Conservation (phyloP, 2,888 invertebrate genomes). For the Eilema caniola region DNA sequence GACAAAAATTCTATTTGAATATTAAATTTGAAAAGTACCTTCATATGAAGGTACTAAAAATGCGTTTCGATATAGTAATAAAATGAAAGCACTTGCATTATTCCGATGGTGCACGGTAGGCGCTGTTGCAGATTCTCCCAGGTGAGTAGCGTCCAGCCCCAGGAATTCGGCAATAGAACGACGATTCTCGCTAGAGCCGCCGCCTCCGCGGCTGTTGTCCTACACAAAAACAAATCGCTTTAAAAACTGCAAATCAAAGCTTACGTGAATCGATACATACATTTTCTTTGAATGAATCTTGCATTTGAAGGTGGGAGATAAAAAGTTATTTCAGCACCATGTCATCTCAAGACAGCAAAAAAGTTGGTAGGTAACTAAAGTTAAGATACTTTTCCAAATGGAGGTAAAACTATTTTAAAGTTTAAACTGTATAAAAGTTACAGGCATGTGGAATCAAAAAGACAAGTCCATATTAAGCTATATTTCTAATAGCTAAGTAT, state of each 20-base stretch:
- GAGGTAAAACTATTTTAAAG: background rate
- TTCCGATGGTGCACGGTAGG: conserved; percentile 50
- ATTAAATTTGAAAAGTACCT: too few species aligned
- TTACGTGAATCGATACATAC: background rate
- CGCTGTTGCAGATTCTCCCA: conserved; percentile 58
- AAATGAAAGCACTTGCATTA: conserved; percentile 64
- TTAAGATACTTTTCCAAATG: background rate
- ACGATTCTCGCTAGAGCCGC: conserved; percentile 69
- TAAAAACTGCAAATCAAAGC: background rate
- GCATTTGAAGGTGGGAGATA: background rate
- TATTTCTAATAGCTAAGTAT: too few species aligned
- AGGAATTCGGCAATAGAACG: conserved; percentile 72
- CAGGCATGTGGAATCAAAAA: too few species aligned
- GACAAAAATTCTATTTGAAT: too few species aligned
- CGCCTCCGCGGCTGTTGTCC: conserved; percentile 72
- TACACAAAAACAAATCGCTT: conserved; percentile 34
- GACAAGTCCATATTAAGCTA: too few species aligned
- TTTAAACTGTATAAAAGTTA: background rate
- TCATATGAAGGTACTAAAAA: background rate
- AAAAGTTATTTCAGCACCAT: background rate
- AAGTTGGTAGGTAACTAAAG: too few species aligned
- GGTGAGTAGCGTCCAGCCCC: conserved; percentile 62
- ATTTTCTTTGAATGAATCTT: too few species aligned
- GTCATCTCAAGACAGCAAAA: background rate
- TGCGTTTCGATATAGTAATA: too few species aligned